These are phyloP conservation scores for Asobara japonica DNA, from an alignment of 1,140 invertebrate genomes.

Conservation along the genomic window DNA sequence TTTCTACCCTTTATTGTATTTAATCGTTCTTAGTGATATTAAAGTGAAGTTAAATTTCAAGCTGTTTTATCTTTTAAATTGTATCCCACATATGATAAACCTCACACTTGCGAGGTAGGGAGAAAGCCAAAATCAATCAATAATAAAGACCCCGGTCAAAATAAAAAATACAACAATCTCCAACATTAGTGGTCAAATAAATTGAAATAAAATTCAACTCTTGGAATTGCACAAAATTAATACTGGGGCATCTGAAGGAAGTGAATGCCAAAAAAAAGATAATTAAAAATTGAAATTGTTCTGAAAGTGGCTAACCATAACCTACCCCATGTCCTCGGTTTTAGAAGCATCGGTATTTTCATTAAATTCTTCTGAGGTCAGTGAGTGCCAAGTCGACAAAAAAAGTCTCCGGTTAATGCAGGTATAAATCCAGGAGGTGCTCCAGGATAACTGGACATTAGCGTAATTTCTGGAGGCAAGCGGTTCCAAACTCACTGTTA, in stretches of 20 bases:
- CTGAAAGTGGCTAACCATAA: conserved; percentile 26
- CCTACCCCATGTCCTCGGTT: background rate
- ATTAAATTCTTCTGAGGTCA: conserved; percentile 62
- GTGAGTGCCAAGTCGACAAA: conserved; percentile 46
- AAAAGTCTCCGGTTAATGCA: conserved; percentile 53
- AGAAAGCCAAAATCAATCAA: too few relatives aligned
- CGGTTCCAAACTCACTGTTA: conserved; percentile 42
- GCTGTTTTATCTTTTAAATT: too few relatives aligned
- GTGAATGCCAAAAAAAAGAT: background rate
- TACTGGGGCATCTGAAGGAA: background rate
- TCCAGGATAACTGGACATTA: conserved; percentile 20
- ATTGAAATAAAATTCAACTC: too few relatives aligned
- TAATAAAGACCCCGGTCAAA: too few relatives aligned
- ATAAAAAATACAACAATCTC: too few relatives aligned
- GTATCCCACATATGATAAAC: too few relatives aligned
- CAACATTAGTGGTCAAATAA: too few relatives aligned
- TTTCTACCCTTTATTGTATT: too few relatives aligned
- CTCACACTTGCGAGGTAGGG: too few relatives aligned
- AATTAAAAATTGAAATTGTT: too few relatives aligned
- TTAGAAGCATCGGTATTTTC: conserved; percentile 54
- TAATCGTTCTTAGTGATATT: too few relatives aligned
- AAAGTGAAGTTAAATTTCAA: too few relatives aligned
- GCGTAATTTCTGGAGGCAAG: conserved; percentile 26
- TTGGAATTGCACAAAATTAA: background rate
- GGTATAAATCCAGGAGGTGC: conserved; percentile 58